phyloP scores from a whole-genome alignment of 2,113 vertebrate genomes.

The Acrocephalus arundinaceus region DNA sequence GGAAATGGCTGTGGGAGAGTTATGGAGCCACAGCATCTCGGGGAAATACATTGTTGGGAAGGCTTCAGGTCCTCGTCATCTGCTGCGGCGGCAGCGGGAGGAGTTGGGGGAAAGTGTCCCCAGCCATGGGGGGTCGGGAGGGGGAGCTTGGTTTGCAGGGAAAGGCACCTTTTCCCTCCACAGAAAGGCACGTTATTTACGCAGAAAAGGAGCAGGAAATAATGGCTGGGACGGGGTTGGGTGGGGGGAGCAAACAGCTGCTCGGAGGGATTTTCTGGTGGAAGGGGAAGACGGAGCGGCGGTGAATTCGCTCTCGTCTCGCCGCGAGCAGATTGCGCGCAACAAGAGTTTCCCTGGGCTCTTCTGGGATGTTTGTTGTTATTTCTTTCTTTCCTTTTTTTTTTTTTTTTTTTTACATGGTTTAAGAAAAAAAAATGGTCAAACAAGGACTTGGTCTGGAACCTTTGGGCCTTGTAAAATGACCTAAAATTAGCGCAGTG shows the following conservation, averaged over 20 bases:
- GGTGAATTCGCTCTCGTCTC: not conserved
- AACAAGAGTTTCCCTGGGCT: not conserved
- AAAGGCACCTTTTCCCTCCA: not conserved
- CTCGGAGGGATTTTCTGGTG: not conserved
- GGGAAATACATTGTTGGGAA: constrained; percentile 36
- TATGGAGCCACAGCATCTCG: not conserved
- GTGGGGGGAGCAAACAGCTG: not conserved
- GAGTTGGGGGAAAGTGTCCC: not conserved
- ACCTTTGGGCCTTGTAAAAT: not conserved
- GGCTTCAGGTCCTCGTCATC: constrained; percentile 32
- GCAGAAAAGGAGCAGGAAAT: not conserved
- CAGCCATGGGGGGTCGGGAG: not conserved
- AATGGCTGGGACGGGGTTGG: not conserved
- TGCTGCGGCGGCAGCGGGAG: not conserved
- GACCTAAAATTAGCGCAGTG: not conserved
- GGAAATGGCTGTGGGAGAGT: constrained; percentile 65
- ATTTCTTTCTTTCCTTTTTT: not conserved
- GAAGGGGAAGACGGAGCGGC: not conserved
- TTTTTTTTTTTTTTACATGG: not conserved
- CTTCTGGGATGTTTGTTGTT: not conserved
- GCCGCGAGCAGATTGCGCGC: not conserved
- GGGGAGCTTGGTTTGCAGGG: not conserved
- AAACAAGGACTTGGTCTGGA: not conserved
- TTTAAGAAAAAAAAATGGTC: not conserved
- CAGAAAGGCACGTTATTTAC: not conserved